A percentile compares a stretch with the other conserved stretches of the same genome.
Evolutionary conservation across 2,113 vertebrate species (phyloP).

Genomic region (Tamias sibiricus): DNA sequence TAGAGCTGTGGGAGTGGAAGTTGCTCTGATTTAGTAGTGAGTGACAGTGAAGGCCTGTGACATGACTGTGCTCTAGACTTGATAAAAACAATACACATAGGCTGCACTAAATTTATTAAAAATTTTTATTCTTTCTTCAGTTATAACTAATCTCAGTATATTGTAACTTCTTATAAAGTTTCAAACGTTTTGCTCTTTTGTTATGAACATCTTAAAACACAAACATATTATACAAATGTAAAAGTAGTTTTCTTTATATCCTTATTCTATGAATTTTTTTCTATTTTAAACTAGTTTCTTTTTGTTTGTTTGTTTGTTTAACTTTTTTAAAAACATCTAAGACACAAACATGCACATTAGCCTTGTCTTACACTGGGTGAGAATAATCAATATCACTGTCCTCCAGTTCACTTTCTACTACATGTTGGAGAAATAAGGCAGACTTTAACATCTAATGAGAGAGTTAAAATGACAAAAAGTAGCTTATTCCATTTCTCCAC

Average conservation of each 20-base stretch:
- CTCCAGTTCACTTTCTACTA: background rate
- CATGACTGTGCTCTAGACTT: too few relatives aligned
- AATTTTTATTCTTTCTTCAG: background rate
- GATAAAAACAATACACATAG: background rate
- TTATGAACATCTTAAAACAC: background rate
- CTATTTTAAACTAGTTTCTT: background rate
- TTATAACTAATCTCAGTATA: background rate
- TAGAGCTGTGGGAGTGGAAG: background rate
- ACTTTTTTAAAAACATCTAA: background rate
- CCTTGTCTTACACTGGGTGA: background rate
- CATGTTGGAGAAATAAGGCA: background rate
- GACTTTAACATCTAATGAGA: background rate
- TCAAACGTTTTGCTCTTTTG: background rate
- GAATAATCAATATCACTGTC: background rate
- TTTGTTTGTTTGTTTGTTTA: background rate
- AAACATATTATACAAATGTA: background rate
- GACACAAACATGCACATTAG: background rate
- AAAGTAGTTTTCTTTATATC: background rate
- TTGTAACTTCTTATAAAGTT: background rate
- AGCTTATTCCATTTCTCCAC: background rate
- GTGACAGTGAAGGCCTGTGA: background rate
- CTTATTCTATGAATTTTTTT: background rate
- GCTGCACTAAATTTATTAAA: background rate
- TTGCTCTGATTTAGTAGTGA: background rate
- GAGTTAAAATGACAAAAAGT: background rate